Evolutionary conservation across 2,797 vertebrate genomes (phyloP), one percentile per base, ranked within the genome.

Genomic region (Neosalanx taihuensis): DNA sequence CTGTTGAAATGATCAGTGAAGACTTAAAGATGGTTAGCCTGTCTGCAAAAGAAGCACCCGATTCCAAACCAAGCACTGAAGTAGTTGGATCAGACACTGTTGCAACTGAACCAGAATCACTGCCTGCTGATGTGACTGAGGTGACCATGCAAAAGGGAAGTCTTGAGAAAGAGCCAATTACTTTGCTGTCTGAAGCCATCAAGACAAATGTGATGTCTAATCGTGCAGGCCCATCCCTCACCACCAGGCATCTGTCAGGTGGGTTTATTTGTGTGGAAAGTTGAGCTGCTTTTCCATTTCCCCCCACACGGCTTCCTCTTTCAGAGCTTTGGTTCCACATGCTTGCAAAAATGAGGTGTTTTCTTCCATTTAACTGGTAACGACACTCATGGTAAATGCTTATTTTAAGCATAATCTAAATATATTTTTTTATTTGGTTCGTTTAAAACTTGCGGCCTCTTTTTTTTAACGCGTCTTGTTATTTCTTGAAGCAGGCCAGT

Each of bases 161-260:
- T 63, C 72, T 67, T 18, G 79, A 86, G 46, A 83, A 84, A 71
- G 88, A 89, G 67, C 77, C 83, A 9, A 65, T 82, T 64, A 20
- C 61, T 29, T 74, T 79, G 77, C 66, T 79, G 31, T 74, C 87
- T 76, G 86, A 91, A 76, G 83, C 79, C 73, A 78, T 86, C 86
- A 88, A 88, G 78, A 84, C 86, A 64, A 88, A 86, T 75, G 81
- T 71, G 76, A 71, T 66, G 10, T 76, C 81, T 73, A 86, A 84
- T 76, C 77, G 78, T 67, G 79, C 87, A 59, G 79, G 72, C 69
- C 82, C 81, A 67, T 74, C 81, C 79, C 70, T 83, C 83, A 77
- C 90, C 58, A 78, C 86, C 76, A 72, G 72, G 73, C 88, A 88
- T 80, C 72, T 84, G 78, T 90, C 92, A 93, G 92, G 93, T 94